Evolutionary conservation across 1,140 invertebrate species (phyloP).

Genomic region (Araneus ventricosus): DNA sequence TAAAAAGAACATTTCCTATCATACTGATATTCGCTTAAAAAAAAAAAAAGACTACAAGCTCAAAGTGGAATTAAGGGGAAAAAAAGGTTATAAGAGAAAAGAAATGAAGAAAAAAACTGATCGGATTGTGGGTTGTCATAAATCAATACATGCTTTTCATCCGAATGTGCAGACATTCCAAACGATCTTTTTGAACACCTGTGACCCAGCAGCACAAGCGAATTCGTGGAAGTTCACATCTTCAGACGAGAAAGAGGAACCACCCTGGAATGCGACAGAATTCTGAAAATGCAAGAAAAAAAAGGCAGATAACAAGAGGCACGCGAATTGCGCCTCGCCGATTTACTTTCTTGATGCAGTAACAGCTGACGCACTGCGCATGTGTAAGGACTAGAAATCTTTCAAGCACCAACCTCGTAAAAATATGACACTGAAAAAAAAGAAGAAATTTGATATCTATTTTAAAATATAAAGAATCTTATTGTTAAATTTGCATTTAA

Average conservation of each 20-base stretch:
- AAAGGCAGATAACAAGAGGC: not conserved
- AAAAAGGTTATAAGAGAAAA: no score
- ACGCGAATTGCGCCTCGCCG: not conserved
- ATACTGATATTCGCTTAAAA: no score
- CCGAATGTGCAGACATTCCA: not conserved
- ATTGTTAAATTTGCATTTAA: no score
- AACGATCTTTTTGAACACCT: not conserved
- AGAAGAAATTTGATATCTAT: no score
- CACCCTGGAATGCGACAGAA: constrained; percentile 12
- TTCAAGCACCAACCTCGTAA: not conserved
- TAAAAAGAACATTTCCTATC: no score
- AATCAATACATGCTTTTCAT: not conserved
- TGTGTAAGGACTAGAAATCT: not conserved
- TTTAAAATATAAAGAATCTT: no score
- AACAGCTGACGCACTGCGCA: not conserved
- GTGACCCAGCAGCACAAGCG: not conserved
- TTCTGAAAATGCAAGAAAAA: not conserved
- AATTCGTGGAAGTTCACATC: constrained; percentile 4
- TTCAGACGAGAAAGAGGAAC: constrained; percentile 10
- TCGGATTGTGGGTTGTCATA: not conserved
- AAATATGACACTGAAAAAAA: no score
- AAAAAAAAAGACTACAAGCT: no score
- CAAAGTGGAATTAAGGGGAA: no score
- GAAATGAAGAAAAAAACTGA: no score
- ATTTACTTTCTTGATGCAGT: not conserved